These are phyloP conservation scores for Prunella himalayana DNA, from an alignment of 2,113 vertebrate genomes.

Conservation along the genomic window DNA sequence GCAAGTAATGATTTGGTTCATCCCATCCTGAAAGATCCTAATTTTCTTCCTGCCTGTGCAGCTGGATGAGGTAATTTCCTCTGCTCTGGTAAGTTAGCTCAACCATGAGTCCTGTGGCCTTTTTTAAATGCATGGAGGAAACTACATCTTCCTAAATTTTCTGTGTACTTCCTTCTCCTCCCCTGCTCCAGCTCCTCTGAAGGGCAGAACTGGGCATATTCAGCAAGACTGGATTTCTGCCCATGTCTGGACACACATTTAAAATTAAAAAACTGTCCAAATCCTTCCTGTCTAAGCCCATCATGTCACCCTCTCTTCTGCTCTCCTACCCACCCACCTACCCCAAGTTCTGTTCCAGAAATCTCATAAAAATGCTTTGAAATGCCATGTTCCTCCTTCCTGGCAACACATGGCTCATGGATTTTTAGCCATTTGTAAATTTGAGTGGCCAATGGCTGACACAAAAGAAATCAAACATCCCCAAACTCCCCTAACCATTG, in stretches of 20 bases:
- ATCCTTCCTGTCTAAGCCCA: not conserved
- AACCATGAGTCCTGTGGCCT: not conserved
- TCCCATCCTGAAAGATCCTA: not conserved
- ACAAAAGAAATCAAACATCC: not conserved
- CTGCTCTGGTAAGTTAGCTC: not conserved
- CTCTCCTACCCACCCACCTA: not conserved
- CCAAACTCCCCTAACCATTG: fast-evolving
- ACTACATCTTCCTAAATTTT: not conserved
- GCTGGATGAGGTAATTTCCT: not conserved
- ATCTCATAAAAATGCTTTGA: not conserved
- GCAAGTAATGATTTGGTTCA: not conserved
- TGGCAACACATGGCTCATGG: not conserved
- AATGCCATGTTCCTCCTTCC: not conserved
- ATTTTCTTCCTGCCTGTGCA: not conserved
- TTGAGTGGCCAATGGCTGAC: not conserved
- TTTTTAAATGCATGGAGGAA: not conserved
- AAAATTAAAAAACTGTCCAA: not conserved
- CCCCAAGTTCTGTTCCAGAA: not conserved
- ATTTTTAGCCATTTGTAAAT: not conserved
- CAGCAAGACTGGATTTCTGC: not conserved
- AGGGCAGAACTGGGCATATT: not conserved
- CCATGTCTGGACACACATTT: not conserved
- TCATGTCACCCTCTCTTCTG: not conserved
- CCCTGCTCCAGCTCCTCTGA: not conserved
- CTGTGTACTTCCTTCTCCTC: not conserved